These are phyloP conservation scores for Drosophila pallidifrons DNA, from an alignment of 1,140 invertebrate species.

Conservation along the genomic window DNA sequence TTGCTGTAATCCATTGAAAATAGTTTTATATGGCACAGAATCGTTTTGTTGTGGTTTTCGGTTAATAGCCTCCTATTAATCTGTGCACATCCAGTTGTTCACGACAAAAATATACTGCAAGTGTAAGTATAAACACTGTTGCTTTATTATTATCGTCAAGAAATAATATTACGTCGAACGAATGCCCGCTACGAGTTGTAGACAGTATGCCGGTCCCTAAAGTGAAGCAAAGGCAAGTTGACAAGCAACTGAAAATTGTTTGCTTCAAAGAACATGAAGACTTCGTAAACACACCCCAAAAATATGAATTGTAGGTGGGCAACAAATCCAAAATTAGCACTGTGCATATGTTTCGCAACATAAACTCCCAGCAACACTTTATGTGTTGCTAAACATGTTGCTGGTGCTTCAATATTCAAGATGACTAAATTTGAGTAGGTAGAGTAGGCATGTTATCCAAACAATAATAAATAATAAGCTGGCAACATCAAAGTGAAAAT, in stretches of 20 bases:
- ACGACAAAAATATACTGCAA: conserved; percentile 69
- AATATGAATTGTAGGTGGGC: conserved; percentile 18
- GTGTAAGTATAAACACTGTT: conserved; percentile 65
- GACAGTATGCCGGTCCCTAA: conserved; percentile 18
- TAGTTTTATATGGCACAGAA: conserved; percentile 12
- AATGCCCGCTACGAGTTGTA: conserved; percentile 19
- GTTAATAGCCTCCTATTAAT: conserved; percentile 32
- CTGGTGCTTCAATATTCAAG: background rate
- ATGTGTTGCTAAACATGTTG: conserved; percentile 25
- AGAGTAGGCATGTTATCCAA: conserved; percentile 43
- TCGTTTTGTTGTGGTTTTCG: conserved; percentile 15
- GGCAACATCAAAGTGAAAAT: conserved; percentile 31
- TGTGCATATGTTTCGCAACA: conserved; percentile 53
- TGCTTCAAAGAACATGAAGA: conserved; percentile 30
- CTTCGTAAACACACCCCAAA: conserved; percentile 63
- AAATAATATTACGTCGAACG: conserved; percentile 10
- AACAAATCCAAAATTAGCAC: conserved; percentile 69
- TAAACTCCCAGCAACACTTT: conserved; percentile 41
- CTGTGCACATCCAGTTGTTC: conserved; percentile 64
- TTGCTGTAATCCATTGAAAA: conserved; percentile 28
- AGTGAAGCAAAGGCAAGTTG: conserved; percentile 66
- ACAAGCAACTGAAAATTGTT: conserved; percentile 65
- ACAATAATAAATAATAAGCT: conserved; percentile 64
- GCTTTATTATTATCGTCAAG: conserved; percentile 47
- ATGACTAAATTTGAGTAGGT: background rate